Conservation (phyloP, 2,113 vertebrate species). For the Sylvia atricapilla region DNA sequence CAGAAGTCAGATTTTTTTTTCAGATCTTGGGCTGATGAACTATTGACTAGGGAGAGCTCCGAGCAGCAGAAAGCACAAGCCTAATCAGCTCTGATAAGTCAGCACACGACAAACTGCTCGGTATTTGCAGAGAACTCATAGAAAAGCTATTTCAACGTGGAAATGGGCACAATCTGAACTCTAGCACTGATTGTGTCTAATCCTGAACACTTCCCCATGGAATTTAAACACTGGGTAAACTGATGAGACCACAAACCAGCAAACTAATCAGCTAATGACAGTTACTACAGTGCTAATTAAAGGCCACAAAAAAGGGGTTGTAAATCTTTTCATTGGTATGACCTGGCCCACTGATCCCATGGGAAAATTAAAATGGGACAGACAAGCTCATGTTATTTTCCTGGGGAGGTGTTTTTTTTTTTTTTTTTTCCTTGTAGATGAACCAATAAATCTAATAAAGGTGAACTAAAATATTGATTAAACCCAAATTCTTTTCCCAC, state of each 20-base stretch:
- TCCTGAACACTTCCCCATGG: neutral
- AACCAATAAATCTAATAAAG: neutral
- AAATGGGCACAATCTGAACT: neutral
- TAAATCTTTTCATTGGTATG: neutral
- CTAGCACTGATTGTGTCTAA: neutral
- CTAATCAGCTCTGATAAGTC: neutral
- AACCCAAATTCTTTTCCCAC: neutral
- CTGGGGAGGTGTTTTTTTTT: neutral
- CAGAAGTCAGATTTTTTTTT: neutral
- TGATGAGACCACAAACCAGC: neutral
- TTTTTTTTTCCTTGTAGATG: neutral
- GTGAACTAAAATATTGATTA: neutral
- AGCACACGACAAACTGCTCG: neutral
- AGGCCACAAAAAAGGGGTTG: constrained; percentile 46
- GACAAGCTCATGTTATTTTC: neutral
- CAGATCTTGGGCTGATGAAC: neutral
- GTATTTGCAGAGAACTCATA: neutral
- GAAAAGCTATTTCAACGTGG: neutral
- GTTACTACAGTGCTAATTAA: neutral
- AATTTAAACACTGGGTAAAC: neutral
- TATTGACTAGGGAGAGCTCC: neutral
- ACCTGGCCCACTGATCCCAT: neutral
- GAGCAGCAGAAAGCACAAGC: neutral
- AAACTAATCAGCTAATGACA: neutral
- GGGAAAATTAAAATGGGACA: neutral